Conservation (phyloP, 92 coral and sea anemone species). For the Muricea muricata region DNA sequence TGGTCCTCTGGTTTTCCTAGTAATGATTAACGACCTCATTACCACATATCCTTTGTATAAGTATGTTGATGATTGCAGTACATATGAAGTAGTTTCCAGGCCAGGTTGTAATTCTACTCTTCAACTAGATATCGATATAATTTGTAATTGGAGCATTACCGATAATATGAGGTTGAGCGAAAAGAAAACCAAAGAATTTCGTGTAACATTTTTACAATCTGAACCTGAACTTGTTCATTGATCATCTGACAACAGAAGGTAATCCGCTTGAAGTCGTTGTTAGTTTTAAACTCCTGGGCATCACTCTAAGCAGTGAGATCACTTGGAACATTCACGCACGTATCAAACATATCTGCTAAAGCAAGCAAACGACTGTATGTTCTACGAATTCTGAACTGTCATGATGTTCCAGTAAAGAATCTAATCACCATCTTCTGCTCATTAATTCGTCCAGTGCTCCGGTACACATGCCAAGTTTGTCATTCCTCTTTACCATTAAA, state of each 20-base stretch:
- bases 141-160: constrained; percentile 5
- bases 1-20: constrained; percentile 24
- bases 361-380: constrained; percentile 46
- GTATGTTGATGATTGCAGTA: constrained; percentile 10
- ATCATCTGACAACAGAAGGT: constrained; percentile 26
- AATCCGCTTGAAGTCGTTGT: constrained; percentile 31
- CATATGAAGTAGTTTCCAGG: constrained; percentile 25
- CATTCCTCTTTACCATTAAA: not conserved
- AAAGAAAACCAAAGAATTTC: constrained; percentile 43
- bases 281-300: constrained; percentile 45
- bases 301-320: not conserved
- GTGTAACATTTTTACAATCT: constrained; percentile 29
- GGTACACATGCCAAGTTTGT: constrained; percentile 41
- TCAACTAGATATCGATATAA: constrained; percentile 20
- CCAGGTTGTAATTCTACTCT: not conserved
- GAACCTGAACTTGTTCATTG: constrained; percentile 6
- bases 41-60: not conserved
- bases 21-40: not conserved
- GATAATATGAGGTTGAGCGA: constrained; percentile 33
- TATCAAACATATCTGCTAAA: constrained; percentile 38
- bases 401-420: constrained; percentile 14
- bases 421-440: constrained; percentile 18
- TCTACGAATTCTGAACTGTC: constrained; percentile 18
- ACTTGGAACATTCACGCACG: constrained; percentile 40
- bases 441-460: constrained; percentile 32